phyloP scores from a whole-genome alignment of 2,797 vertebrate genomes.

The Pipistrellus nathusii region DNA sequence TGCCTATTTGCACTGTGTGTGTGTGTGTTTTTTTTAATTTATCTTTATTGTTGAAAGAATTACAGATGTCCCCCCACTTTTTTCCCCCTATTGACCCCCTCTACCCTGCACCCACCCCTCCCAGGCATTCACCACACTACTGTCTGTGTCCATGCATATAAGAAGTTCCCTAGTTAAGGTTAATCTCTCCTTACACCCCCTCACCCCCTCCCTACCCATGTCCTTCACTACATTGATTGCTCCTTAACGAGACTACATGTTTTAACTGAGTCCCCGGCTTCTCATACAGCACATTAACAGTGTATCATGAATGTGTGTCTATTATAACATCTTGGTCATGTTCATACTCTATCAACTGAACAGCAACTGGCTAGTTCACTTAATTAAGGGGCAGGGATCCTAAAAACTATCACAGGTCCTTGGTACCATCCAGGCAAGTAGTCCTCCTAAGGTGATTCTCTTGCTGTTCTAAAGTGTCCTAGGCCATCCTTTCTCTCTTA shows the following conservation, averaged over 20 bases:
- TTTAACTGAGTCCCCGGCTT: not conserved
- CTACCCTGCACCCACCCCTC: no score
- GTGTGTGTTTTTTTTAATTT: no score
- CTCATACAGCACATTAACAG: not conserved
- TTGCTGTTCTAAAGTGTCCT: not conserved
- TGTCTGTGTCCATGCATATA: no score
- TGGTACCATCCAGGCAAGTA: not conserved
- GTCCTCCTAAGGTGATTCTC: not conserved
- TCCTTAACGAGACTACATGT: not conserved
- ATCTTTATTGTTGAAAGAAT: no score
- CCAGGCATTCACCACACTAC: no score
- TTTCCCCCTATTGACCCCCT: no score
- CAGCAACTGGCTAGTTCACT: not conserved
- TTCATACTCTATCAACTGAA: not conserved
- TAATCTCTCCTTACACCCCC: no score
- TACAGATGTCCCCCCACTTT: no score
- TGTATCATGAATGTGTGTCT: no score
- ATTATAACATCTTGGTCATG: not conserved
- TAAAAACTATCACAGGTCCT: not conserved
- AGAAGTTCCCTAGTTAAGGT: no score
- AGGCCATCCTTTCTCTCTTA: not conserved
- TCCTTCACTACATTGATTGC: not conserved
- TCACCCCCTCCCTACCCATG: not conserved
- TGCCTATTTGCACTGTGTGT: fast-evolving
- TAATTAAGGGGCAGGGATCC: not conserved